These are phyloP conservation scores for Helostoma temminkii DNA, from an alignment of 2,797 vertebrate genomes.

Conservation along the genomic window DNA sequence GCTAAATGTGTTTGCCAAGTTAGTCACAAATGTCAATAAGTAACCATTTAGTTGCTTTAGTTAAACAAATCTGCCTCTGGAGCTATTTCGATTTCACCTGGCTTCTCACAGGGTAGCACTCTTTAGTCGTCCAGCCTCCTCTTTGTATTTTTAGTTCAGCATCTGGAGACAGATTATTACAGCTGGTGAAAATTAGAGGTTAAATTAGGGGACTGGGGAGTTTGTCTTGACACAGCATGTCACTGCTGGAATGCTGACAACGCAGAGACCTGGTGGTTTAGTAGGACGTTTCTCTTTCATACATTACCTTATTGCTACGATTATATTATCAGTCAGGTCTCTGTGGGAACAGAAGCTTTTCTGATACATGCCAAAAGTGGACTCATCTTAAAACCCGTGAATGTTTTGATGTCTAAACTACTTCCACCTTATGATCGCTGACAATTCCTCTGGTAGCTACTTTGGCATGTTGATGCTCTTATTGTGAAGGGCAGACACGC, in stretches of 20 bases:
- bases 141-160: slow-evolving; percentile 57
- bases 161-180: slow-evolving; percentile 70
- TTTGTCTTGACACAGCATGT: slow-evolving; percentile 70
- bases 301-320: slow-evolving; percentile 4
- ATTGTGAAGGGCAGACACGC: slow-evolving; percentile 10
- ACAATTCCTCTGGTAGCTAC: not conserved
- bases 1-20: slow-evolving; percentile 47
- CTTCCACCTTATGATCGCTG: not conserved
- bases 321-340: slow-evolving; percentile 11
- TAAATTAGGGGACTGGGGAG: slow-evolving; percentile 42
- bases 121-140: slow-evolving; percentile 24
- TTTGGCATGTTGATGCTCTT: not conserved
- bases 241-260: slow-evolving; percentile 72
- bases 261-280: slow-evolving; percentile 7
- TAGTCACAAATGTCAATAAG: slow-evolving; percentile 60
- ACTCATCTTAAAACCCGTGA: slow-evolving; percentile 14
- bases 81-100: slow-evolving; percentile 6
- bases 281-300: slow-evolving; percentile 12
- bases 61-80: slow-evolving; percentile 24
- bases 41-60: slow-evolving; percentile 35
- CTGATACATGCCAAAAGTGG: not conserved
- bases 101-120: slow-evolving; percentile 1
- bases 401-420: slow-evolving; percentile 5
- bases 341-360: slow-evolving; percentile 19
- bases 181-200: slow-evolving; percentile 77